Base-by-base conservation (phyloP, 2,888 invertebrate species). In the Proisotoma minuta region DNA sequence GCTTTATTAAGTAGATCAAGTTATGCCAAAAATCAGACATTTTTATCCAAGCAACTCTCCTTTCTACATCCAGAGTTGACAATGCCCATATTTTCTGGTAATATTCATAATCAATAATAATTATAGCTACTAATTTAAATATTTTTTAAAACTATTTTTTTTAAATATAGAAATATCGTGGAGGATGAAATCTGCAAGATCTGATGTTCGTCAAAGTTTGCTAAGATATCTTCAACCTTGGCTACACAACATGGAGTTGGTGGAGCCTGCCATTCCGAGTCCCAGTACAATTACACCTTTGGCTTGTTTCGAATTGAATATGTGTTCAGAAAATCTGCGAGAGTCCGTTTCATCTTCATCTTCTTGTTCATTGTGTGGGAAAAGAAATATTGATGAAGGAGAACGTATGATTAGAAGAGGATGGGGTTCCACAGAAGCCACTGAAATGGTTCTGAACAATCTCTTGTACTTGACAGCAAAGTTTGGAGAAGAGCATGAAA, bases 81-180 rank as follows among this genome's bases (percentile, higher is more conserved):
- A 26, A 97, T 99, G 95, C 95, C 97, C 0, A 95, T 99, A 86
- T 97, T 99, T 81, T 97, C 97, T 76, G 97, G 96, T 95, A 43
- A 5, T 43, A 43, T 5, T 4, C 15, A 79, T 81, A 79, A 77
- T 47, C 2, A 26, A 40, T 10, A 34, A 34, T 43, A 43, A 43
- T 20, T 43, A 34, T 34, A 34, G n/a, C 34, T 50, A 23, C 5
- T 8, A 24, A 50, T 50, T n/a, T 8, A 5, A 47, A 22, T 49
- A 22, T 57, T 20, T 18, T 18, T 20, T 34, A 10, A 34, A 10
- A 10, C 8, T 34, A 43, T n/a, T 43, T 66, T 66, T 78, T 79
- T 28, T 82, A n/a, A n/a, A n/a, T n/a, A n/a, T n/a, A 94, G 99
- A 99, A 83, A 95, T 98, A 65, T 97, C 97, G 8, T 90, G 92